These are phyloP conservation scores for Timema podura DNA, from an alignment of 2,888 invertebrate genomes.

Conservation along the genomic window DNA sequence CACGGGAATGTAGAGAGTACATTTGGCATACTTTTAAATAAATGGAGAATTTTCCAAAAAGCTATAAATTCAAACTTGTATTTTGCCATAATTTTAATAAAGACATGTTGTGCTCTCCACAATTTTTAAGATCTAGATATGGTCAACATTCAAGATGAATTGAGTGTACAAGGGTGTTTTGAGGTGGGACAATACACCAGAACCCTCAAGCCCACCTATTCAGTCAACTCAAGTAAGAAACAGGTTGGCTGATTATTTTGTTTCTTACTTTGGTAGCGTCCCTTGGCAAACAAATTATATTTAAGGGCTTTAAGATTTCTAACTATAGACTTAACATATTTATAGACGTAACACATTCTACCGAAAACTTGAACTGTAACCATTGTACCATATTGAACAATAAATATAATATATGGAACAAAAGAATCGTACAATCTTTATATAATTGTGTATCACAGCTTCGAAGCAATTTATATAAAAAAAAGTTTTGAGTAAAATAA, in stretches of 20 bases:
- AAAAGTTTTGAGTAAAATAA: no score
- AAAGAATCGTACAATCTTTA: no score
- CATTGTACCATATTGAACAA: no score
- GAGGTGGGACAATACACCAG: not conserved
- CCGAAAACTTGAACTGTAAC: no score
- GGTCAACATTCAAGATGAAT: not conserved
- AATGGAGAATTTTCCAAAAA: not conserved
- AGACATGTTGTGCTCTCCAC: not conserved
- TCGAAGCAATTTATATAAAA: no score
- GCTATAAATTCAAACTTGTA: not conserved
- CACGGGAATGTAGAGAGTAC: constrained; percentile 5
- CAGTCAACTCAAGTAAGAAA: not conserved
- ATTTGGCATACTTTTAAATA: constrained; percentile 9
- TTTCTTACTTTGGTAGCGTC: not conserved
- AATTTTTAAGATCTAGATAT: not conserved
- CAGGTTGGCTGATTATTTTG: not conserved
- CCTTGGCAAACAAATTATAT: not conserved
- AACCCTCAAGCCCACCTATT: not conserved
- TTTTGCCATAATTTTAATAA: constrained; percentile 2
- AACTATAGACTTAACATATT: no score
- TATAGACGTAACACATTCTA: no score
- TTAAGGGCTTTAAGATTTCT: not conserved
- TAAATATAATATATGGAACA: no score
- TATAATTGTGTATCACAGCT: no score
- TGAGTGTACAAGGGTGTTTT: not conserved